These are phyloP conservation scores for Cataglyphis livida DNA, from an alignment of 2,888 invertebrate genomes.

Conservation along the genomic window DNA sequence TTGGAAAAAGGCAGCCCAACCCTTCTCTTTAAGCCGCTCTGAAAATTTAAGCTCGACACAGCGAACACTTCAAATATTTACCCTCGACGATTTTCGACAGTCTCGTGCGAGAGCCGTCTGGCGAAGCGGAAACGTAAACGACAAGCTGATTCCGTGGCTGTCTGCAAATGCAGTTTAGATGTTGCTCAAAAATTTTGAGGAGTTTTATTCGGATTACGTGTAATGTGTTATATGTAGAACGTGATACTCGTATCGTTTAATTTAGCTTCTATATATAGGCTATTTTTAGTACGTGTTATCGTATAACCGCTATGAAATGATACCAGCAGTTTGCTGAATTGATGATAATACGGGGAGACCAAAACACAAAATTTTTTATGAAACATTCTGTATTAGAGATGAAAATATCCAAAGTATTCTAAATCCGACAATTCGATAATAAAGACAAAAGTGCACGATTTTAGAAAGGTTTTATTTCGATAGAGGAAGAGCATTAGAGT, in stretches of 20 bases:
- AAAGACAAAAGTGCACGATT: background rate
- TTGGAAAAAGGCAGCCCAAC: slow-evolving; percentile 63
- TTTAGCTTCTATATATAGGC: slow-evolving; percentile 16
- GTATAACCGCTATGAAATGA: background rate
- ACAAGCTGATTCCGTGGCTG: slow-evolving; percentile 40
- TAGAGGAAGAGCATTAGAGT: background rate
- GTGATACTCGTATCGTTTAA: slow-evolving; percentile 17
- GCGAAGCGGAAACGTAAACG: slow-evolving; percentile 54
- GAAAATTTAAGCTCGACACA: slow-evolving; percentile 75
- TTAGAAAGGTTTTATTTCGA: background rate
- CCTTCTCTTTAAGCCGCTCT: slow-evolving; percentile 58
- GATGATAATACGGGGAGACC: background rate
- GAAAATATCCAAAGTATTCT: background rate
- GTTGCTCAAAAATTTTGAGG: slow-evolving; percentile 9
- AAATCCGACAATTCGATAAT: background rate
- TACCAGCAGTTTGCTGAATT: background rate
- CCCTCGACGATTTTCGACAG: slow-evolving; percentile 71
- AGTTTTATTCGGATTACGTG: slow-evolving; percentile 21
- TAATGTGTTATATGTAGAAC: slow-evolving; percentile 10
- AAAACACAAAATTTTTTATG: background rate
- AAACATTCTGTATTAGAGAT: background rate
- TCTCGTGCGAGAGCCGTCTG: slow-evolving; percentile 33
- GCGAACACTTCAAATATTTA: slow-evolving; percentile 78
- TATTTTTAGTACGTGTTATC: background rate
- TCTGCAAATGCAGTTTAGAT: slow-evolving; percentile 44